A percentile compares a stretch with the other conserved stretches of the same genome.
Evolutionary conservation across 2,797 vertebrate genomes (phyloP).

Genomic region (Myotis pilosus): DNA sequence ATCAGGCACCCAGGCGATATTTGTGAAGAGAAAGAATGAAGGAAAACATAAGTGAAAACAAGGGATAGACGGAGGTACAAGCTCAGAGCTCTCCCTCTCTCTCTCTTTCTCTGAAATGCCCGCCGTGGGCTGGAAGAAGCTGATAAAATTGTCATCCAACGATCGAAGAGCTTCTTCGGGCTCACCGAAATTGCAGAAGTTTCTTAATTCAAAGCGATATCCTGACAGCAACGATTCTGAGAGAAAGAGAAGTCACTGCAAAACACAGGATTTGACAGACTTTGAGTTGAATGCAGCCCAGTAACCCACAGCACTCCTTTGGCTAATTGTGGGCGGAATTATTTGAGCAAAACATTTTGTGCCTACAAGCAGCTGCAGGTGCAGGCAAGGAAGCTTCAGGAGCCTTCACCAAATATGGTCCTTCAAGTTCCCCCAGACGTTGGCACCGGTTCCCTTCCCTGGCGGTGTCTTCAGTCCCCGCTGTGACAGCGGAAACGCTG

Average conservation of each 20-base stretch:
- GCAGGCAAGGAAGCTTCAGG: neutral
- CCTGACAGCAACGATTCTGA: slow-evolving; percentile 23
- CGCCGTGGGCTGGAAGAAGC: fast-evolving
- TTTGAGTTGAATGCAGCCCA: slow-evolving; percentile 35
- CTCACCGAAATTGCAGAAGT: neutral
- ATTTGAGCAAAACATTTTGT: slow-evolving; percentile 60
- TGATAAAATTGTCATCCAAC: neutral
- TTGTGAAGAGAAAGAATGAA: neutral
- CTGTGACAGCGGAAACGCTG: neutral
- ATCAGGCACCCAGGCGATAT: neutral
- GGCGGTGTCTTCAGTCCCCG: neutral
- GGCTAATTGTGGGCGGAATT: slow-evolving; percentile 58
- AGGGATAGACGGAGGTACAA: no score
- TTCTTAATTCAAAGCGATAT: neutral
- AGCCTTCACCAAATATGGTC: neutral
- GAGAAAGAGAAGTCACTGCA: neutral
- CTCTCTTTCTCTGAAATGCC: neutral
- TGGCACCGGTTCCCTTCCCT: neutral
- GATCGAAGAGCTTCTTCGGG: neutral
- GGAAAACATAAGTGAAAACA: neutral
- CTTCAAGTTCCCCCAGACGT: neutral
- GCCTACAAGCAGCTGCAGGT: slow-evolving; percentile 29
- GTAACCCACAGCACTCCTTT: neutral
- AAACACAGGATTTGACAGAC: slow-evolving; percentile 8
- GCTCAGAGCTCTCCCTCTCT: neutral